phyloP scores from a whole-genome alignment of 1,140 invertebrate genomes.

The Steinernema khuongi region DNA sequence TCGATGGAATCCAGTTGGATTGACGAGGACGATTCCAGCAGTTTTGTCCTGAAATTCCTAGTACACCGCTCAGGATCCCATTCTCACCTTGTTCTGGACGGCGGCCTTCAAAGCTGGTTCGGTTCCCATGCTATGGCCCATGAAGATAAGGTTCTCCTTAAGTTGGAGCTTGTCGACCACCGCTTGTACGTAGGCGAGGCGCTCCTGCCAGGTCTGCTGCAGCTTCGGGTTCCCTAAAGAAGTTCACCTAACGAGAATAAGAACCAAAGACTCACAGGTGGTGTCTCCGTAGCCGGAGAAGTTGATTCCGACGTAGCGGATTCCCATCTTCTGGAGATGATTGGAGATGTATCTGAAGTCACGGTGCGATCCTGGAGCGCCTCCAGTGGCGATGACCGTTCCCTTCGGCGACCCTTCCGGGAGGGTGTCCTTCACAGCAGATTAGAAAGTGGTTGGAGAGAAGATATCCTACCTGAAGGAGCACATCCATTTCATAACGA shows the following conservation, averaged over 20 bases:
- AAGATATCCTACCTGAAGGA: background rate
- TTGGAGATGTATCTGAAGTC: background rate
- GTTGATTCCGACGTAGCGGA: background rate
- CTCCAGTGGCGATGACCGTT: background rate
- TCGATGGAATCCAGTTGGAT: conserved; percentile 13
- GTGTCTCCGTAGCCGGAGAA: background rate
- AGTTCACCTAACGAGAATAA: background rate
- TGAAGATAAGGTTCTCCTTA: conserved; percentile 25
- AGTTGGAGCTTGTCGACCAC: background rate
- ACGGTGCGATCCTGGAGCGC: background rate
- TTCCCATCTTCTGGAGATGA: background rate
- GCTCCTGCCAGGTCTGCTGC: background rate
- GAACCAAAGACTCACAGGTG: background rate
- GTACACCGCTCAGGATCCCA: background rate
- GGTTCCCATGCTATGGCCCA: conserved; percentile 25
- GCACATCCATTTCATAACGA: background rate
- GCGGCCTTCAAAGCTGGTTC: conserved; percentile 19
- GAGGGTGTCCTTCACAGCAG: background rate
- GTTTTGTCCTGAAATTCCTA: conserved; percentile 14
- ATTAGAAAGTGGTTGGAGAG: too few relatives aligned
- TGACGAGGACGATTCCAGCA: conserved; percentile 18
- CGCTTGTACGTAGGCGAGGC: background rate
- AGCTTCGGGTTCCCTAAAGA: background rate
- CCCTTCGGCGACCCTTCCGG: background rate
- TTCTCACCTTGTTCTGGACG: conserved; percentile 19